Evolutionary conservation across 2,797 vertebrate species (phyloP).

Genomic region (Onychomys arenicola): DNA sequence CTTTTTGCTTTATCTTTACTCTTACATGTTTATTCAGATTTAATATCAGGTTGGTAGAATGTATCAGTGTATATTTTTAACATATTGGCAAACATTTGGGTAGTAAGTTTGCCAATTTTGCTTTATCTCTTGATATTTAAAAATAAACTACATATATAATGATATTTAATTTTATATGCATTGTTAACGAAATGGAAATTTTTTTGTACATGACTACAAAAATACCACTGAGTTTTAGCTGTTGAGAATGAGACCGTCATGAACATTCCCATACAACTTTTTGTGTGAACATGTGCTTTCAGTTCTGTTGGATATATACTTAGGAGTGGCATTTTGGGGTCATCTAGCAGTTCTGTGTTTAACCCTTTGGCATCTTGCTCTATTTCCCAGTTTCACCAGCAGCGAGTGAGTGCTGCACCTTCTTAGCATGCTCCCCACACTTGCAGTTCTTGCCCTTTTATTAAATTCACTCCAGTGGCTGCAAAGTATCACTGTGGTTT

Average conservation of each 20-base stretch:
- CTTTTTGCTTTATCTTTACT: not conserved
- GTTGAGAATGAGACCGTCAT: not conserved
- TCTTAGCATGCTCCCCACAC: not conserved
- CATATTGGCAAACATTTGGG: not conserved
- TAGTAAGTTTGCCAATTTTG: conserved; percentile 14
- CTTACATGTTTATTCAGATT: not conserved
- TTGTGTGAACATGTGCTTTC: conserved; percentile 1
- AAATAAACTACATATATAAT: conserved; percentile 34
- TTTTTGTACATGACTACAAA: not conserved
- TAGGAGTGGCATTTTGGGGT: not conserved
- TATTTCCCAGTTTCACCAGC: not conserved
- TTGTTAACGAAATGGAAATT: not conserved
- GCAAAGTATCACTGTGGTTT: conserved; percentile 47
- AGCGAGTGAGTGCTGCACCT: not conserved
- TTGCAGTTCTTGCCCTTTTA: conserved; percentile 50
- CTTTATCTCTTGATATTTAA: conserved; percentile 3
- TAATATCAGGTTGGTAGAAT: not conserved
- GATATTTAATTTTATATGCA: conserved; percentile 22
- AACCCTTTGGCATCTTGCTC: not conserved
- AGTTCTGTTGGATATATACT: not conserved
- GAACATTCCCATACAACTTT: not conserved
- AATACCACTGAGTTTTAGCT: not conserved
- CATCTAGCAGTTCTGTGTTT: conserved; percentile 17
- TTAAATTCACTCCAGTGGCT: conserved; percentile 35
- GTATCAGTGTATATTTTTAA: not conserved